Evolutionary conservation across 2,888 invertebrate species (phyloP).

Genomic region (Alviniconcha strummeri): DNA sequence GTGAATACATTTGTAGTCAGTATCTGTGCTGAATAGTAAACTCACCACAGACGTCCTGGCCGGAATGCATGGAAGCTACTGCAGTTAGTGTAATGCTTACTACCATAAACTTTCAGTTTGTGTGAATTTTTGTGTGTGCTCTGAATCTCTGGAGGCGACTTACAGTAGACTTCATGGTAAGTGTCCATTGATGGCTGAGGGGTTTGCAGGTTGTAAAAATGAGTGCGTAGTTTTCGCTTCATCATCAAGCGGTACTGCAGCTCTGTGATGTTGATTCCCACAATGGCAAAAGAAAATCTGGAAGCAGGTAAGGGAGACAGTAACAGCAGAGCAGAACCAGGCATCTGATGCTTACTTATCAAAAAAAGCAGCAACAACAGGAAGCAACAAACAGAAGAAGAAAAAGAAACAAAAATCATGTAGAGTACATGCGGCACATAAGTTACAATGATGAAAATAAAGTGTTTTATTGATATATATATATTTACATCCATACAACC

Average conservation of each 20-base stretch:
- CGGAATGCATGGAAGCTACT: too few relatives aligned
- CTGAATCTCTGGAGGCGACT: slow-evolving; percentile 46
- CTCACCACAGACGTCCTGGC: too few relatives aligned
- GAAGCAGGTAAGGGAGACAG: slow-evolving; percentile 15
- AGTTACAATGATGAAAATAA: too few relatives aligned
- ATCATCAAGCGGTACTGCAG: slow-evolving; percentile 89
- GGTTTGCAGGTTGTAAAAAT: slow-evolving; percentile 87
- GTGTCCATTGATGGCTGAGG: slow-evolving; percentile 74
- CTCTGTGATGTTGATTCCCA: slow-evolving; percentile 94
- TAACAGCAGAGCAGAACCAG: background rate
- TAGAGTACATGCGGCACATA: too few relatives aligned
- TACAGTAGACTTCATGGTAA: slow-evolving; percentile 94
- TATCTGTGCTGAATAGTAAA: background rate
- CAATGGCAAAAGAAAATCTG: slow-evolving; percentile 77
- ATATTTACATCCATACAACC: background rate
- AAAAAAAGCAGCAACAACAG: too few relatives aligned
- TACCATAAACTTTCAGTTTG: background rate
- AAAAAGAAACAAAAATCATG: too few relatives aligned
- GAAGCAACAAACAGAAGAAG: too few relatives aligned
- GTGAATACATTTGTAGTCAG: background rate
- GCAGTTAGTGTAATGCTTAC: too few relatives aligned
- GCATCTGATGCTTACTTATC: too few relatives aligned
- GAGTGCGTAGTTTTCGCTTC: slow-evolving; percentile 89
- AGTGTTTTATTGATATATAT: background rate
- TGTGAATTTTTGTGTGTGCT: background rate